These are phyloP conservation scores for Xiphophorus couchianus DNA, from an alignment of 2,113 vertebrate genomes.

Conservation along the genomic window DNA sequence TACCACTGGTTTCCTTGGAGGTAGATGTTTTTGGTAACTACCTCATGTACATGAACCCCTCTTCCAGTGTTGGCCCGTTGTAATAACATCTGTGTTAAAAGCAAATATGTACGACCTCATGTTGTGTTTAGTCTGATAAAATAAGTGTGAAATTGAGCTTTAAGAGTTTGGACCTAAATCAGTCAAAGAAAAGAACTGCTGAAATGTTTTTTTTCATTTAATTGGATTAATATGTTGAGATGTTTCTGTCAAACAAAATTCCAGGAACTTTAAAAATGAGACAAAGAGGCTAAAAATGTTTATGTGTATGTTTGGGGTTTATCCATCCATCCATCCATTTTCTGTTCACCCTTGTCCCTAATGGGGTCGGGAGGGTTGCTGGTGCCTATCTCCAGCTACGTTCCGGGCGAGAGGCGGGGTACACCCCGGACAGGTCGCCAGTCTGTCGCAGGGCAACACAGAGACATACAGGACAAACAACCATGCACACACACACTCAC, in stretches of 20 bases:
- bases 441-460: too few species aligned
- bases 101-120: neutral
- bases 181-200: neutral
- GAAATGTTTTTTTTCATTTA: neutral
- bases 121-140: neutral
- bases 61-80: neutral
- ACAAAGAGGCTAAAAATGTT: neutral
- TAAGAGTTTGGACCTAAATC: neutral
- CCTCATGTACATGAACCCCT: constrained; percentile 1
- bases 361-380: too few species aligned
- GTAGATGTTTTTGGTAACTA: constrained; percentile 3
- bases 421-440: too few species aligned
- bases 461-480: too few species aligned
- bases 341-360: too few species aligned
- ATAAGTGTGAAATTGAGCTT: neutral
- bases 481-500: too few species aligned
- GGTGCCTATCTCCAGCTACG: too few species aligned
- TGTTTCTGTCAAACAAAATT: neutral
- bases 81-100: neutral
- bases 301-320: neutral
- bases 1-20: constrained; percentile 46
- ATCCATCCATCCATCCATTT: too few species aligned
- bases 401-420: too few species aligned
- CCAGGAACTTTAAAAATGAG: neutral
- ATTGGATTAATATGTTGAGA: neutral